These are phyloP conservation scores for Drosophila willistoni DNA, from an alignment of 1,140 invertebrate genomes.

Conservation along the genomic window DNA sequence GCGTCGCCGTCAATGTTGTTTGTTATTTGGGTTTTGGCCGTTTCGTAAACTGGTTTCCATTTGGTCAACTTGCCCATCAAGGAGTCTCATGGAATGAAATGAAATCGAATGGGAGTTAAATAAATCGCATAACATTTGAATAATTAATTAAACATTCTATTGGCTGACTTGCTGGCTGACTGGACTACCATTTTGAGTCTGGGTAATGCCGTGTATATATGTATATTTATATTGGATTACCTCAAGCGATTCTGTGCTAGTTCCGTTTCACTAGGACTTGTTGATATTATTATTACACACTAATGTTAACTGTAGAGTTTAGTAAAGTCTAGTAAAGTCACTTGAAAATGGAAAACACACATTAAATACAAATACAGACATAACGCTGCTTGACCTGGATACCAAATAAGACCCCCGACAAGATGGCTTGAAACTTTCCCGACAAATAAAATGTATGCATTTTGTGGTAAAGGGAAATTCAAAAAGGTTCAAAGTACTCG, in stretches of 20 bases:
- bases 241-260: constrained; percentile 4
- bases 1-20: constrained; percentile 46
- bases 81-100: constrained; percentile 62
- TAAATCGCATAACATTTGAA: constrained; percentile 67
- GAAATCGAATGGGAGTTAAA: constrained; percentile 71
- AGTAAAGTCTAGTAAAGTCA: constrained; percentile 12
- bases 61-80: constrained; percentile 76
- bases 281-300: constrained; percentile 2
- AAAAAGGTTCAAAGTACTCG: neutral
- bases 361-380: constrained; percentile 3
- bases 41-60: constrained; percentile 68
- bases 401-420: neutral
- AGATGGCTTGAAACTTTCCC: constrained; percentile 1
- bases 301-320: constrained; percentile 5
- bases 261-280: constrained; percentile 12
- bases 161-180: constrained; percentile 18
- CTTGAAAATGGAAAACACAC: constrained; percentile 5
- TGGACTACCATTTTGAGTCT: constrained; percentile 17
- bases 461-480: constrained; percentile 1
- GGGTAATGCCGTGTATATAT: constrained; percentile 29
- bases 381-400: constrained; percentile 4
- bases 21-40: constrained; percentile 61
- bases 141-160: constrained; percentile 45
- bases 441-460: neutral
- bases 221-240: constrained; percentile 29